Evolutionary conservation across 2,888 invertebrate genomes (phyloP).

Genomic region (Trissonchulus sp.): DNA sequence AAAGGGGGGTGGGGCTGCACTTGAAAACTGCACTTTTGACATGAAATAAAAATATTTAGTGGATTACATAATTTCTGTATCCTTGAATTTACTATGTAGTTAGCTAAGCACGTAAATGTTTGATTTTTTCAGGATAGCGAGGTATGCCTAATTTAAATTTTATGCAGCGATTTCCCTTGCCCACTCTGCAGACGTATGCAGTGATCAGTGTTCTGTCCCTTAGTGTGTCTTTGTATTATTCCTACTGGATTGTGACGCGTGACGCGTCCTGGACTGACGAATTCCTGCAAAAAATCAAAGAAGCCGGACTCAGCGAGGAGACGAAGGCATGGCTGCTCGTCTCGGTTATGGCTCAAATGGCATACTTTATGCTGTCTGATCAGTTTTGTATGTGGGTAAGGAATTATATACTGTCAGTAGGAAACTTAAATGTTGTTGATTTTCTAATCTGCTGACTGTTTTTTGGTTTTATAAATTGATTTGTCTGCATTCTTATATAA

Average conservation of each 20-base stretch:
- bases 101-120: too few species aligned
- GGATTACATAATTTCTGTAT: too few species aligned
- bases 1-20: too few species aligned
- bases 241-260: slow-evolving; percentile 6
- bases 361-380: slow-evolving; percentile 29
- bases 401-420: slow-evolving; percentile 25
- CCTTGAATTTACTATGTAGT: too few species aligned
- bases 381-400: slow-evolving; percentile 31
- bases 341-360: slow-evolving; percentile 13
- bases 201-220: slow-evolving; percentile 23
- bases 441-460: too few species aligned
- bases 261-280: slow-evolving; percentile 26
- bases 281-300: slow-evolving; percentile 16
- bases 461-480: too few species aligned
- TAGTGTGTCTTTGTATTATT: slow-evolving; percentile 15
- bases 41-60: too few species aligned
- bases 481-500: too few species aligned
- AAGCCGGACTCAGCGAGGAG: slow-evolving; percentile 10
- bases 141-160: slow-evolving; percentile 19
- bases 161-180: slow-evolving; percentile 30
- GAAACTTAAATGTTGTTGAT: too few species aligned
- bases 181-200: slow-evolving; percentile 28
- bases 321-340: slow-evolving; percentile 25
- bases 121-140: too few species aligned
- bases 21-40: too few species aligned